A percentile compares a stretch with the other conserved stretches of the same genome.
These are phyloP conservation scores for Noctuana brunneofusca DNA, from an alignment of 2,888 invertebrate species.

Conservation along the genomic window DNA sequence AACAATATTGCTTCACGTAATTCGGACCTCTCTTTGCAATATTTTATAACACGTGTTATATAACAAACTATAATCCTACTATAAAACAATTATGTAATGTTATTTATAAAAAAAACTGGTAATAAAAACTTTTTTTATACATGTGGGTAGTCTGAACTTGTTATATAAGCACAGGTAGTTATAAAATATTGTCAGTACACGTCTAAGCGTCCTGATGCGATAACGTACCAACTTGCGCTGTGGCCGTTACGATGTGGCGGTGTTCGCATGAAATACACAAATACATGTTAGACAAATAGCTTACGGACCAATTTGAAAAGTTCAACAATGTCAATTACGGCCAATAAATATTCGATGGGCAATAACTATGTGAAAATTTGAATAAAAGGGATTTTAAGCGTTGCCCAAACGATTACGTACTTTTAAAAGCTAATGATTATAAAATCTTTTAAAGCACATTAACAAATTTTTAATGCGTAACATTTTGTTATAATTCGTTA, in stretches of 20 bases:
- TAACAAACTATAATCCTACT: conserved; percentile 4
- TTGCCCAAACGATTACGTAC: not conserved
- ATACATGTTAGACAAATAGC: conserved; percentile 26
- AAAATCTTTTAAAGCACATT: no score
- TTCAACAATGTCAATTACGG: not conserved
- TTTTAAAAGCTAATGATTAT: no score
- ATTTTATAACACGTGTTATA: conserved; percentile 16
- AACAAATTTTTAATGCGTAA: no score
- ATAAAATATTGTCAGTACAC: conserved; percentile 32
- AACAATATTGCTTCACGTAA: conserved; percentile 26
- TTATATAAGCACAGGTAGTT: conserved; percentile 25
- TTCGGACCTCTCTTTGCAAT: conserved; percentile 28
- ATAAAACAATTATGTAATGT: not conserved
- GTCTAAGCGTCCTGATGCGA: conserved; percentile 27
- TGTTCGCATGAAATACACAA: conserved; percentile 69
- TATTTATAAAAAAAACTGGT: not conserved
- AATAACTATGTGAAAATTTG: not conserved
- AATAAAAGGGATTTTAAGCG: not conserved
- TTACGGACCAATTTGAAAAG: conserved; percentile 3
- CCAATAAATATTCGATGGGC: not conserved
- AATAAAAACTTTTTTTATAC: not conserved
- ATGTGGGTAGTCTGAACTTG: not conserved
- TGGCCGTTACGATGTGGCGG: conserved; percentile 49
- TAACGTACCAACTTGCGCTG: conserved; percentile 81
- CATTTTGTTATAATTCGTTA: no score